Evolutionary conservation across 2,888 invertebrate genomes (phyloP), one percentile per base, ranked within the genome.

Genomic region (Cephus nigrinus): DNA sequence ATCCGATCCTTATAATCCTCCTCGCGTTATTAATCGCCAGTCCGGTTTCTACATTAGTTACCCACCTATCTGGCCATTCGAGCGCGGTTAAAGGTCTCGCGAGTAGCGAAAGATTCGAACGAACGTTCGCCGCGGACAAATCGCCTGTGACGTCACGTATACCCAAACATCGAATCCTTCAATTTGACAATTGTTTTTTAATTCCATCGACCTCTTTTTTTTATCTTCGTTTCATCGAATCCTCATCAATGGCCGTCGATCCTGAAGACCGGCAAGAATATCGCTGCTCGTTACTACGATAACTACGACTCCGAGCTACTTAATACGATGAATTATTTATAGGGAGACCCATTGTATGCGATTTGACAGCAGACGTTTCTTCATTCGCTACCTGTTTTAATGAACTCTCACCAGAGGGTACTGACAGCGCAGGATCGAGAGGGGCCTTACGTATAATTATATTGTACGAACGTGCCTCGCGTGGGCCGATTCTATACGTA

Each of bases 41-140:
- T 71, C 71, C 71, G 71, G 71, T 71, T 71, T 71, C 71, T 71
- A 71, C 71, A 71, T 71, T 71, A 71, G 71, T 33, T 71, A 71
- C 71, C 71, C 71, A 71, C 71, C 71, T 71, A 71, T 71, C 71
- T 33, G 71, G 33, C 71, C 32, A 71, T 71, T 71, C 71, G 32
- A 33, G 32, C 71, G 15, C 71, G 71, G 71, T 71, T 71, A 71
- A 71, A 71, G 71, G 71, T 71, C 71, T 71, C 71, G 71, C 71
- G 71, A 31, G 71, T 71, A 71, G 71, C 71, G 15, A 71, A 32
- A 33, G 71, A 71, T 71, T 32, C 31, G 71, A 71, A 33, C 71
- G 32, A 11, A 55, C 55, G 2, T 55, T 55, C 2, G 23, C 9
- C 55, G 55, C 55, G 55, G 23, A 55, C 55, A 55, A 55, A 23